Percentiles rank a stretch among this genome's conserved stretches.
phyloP scores from a whole-genome alignment of 2,797 vertebrate species.

The Echiichthys vipera region DNA sequence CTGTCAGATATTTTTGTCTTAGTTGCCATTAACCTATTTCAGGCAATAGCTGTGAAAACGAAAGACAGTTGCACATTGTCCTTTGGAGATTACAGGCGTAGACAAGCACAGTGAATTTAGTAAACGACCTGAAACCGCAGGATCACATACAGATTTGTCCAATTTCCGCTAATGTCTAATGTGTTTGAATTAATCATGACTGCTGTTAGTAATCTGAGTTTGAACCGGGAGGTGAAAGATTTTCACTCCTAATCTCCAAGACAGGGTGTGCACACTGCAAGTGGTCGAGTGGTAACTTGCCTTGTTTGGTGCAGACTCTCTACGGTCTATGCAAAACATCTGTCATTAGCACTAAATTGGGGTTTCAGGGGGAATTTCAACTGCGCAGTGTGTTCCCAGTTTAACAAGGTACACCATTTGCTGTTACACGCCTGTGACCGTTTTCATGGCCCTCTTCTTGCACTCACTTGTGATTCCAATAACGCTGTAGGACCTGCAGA shows the following conservation, averaged over 20 bases:
- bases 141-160: not conserved
- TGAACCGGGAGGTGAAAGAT: not conserved
- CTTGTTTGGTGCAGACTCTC: slow-evolving; percentile 14
- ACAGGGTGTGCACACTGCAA: not conserved
- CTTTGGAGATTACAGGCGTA: not conserved
- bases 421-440: not conserved
- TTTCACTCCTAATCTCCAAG: not conserved
- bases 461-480: slow-evolving; percentile 19
- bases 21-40: not conserved
- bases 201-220: not conserved
- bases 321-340: slow-evolving; percentile 1
- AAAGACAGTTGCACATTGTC: not conserved
- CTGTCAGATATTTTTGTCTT: too few species aligned
- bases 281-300: not conserved
- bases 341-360: slow-evolving; percentile 13
- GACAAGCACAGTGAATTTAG: not conserved
- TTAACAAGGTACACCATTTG: slow-evolving; percentile 9
- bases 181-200: slow-evolving; percentile 1
- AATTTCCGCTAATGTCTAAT: too few species aligned
- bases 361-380: slow-evolving; percentile 15
- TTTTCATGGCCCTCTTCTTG: slow-evolving; percentile 13
- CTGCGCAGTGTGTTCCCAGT: slow-evolving; percentile 4
- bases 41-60: not conserved
- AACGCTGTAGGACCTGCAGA: slow-evolving; percentile 6
- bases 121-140: not conserved